A percentile compares a stretch with the other conserved stretches of the same genome.
These are phyloP conservation scores for Chaenocephalus aceratus DNA, from an alignment of 2,113 vertebrate genomes.

Conservation along the genomic window DNA sequence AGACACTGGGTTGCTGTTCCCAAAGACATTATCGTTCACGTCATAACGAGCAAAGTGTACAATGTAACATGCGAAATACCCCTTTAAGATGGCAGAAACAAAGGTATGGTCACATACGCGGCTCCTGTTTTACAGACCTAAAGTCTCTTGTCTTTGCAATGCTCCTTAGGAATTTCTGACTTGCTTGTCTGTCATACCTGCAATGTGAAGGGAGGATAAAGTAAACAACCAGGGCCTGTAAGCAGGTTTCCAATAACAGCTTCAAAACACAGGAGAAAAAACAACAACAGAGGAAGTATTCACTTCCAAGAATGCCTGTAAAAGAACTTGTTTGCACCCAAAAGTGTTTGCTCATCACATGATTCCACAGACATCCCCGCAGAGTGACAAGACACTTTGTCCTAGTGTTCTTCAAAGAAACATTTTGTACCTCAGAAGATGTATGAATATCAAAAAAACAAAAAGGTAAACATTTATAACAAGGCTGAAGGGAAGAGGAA, in stretches of 20 bases:
- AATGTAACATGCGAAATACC: background rate
- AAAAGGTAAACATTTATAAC: slow-evolving; percentile 4
- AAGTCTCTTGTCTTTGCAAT: slow-evolving; percentile 33
- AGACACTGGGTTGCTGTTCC: too few species aligned
- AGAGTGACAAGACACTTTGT: slow-evolving; percentile 41
- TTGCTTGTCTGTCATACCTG: slow-evolving; percentile 57
- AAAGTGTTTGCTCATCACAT: slow-evolving; percentile 67
- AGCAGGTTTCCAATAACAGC: slow-evolving; percentile 72
- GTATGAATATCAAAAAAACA: slow-evolving; percentile 9
- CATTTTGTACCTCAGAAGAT: background rate
- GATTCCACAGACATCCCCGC: slow-evolving; percentile 55
- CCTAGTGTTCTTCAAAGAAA: slow-evolving; percentile 33
- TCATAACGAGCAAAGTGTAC: background rate
- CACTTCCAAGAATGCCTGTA: slow-evolving; percentile 33
- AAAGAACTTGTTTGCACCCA: slow-evolving; percentile 58
- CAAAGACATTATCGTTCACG: too few species aligned
- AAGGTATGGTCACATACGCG: background rate
- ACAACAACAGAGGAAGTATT: slow-evolving; percentile 56
- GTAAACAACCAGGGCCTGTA: slow-evolving; percentile 64
- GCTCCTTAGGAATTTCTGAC: slow-evolving; percentile 54
- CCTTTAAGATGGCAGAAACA: background rate
- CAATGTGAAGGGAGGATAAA: slow-evolving; percentile 71
- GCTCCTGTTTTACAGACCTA: background rate
- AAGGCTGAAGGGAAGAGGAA: background rate
- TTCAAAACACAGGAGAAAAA: slow-evolving; percentile 26